Percentiles rank a stretch among this genome's conserved stretches.
Evolutionary conservation across 2,888 invertebrate genomes (phyloP).

Genomic region (Dryocosmus kuriphilus): DNA sequence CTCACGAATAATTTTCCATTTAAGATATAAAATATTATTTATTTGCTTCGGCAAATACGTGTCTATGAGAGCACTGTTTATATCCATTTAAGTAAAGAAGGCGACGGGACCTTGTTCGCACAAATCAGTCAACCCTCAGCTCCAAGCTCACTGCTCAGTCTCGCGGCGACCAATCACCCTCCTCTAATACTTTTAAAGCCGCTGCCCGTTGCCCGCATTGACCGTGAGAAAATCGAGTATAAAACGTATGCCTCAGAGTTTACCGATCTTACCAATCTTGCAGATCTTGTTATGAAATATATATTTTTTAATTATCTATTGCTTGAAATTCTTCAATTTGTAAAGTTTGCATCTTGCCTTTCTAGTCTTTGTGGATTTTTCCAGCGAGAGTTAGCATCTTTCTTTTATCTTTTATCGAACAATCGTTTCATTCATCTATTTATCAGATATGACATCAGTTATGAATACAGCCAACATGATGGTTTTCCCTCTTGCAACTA

Average conservation of each 20-base stretch:
- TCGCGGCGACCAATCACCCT: constrained; percentile 46
- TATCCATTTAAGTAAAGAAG: constrained; percentile 75
- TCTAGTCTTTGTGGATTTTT: too few species aligned
- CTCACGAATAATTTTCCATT: too few species aligned
- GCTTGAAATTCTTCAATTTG: too few species aligned
- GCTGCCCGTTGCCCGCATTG: constrained; percentile 7
- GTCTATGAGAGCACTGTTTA: constrained; percentile 61
- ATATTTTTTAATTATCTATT: too few species aligned
- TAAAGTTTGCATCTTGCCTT: too few species aligned
- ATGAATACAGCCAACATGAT: background rate
- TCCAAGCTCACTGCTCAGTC: constrained; percentile 63
- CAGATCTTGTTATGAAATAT: too few species aligned
- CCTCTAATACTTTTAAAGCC: constrained; percentile 14
- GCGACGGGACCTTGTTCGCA: constrained; percentile 72
- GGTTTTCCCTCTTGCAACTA: constrained; percentile 10
- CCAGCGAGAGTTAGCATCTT: background rate
- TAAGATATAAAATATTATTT: background rate
- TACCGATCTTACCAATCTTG: too few species aligned
- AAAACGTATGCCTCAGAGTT: constrained; percentile 3
- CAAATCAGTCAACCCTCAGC: constrained; percentile 70
- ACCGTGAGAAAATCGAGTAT: constrained; percentile 38
- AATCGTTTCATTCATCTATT: constrained; percentile 5
- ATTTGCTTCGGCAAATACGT: background rate
- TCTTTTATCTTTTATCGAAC: background rate
- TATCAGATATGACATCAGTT: constrained; percentile 13